Evolutionary conservation across 2,797 vertebrate species (phyloP).

Genomic region (Helostoma temminkii): DNA sequence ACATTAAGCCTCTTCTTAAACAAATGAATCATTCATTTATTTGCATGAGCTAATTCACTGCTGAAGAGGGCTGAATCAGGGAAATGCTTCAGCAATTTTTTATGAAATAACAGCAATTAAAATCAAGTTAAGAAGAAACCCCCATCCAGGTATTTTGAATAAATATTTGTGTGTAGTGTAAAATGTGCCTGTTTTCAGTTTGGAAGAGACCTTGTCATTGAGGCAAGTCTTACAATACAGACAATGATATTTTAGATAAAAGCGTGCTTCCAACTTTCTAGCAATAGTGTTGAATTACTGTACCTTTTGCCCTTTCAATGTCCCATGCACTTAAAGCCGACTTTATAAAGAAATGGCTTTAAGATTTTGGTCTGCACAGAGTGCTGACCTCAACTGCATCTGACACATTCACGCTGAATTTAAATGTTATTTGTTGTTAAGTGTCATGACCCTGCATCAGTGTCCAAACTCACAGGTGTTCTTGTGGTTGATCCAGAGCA

Average conservation of each 20-base stretch:
- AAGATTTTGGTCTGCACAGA: neutral
- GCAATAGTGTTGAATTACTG: too few relatives aligned
- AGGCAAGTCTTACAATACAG: too few relatives aligned
- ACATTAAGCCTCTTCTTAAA: conserved; percentile 5
- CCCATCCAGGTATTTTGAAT: neutral
- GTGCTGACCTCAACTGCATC: neutral
- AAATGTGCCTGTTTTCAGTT: too few relatives aligned
- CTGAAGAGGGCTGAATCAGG: neutral
- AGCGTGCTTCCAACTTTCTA: too few relatives aligned
- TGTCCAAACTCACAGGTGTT: neutral
- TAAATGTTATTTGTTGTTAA: neutral
- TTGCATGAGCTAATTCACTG: conserved; percentile 2
- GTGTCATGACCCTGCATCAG: neutral
- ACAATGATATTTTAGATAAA: neutral
- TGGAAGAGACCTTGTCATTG: neutral
- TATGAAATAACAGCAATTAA: neutral
- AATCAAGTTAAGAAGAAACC: neutral
- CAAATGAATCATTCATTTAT: conserved; percentile 15
- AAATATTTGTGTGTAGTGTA: neutral
- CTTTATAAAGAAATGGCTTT: too few relatives aligned
- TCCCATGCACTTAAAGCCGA: too few relatives aligned
- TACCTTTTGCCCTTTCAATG: too few relatives aligned
- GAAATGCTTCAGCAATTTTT: neutral
- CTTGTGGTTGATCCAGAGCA: neutral
- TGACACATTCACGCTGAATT: neutral